Percentiles rank a stretch among this genome's conserved stretches.
These are phyloP conservation scores for Drosophila funebris DNA, from an alignment of 1,140 invertebrate genomes.

Conservation along the genomic window DNA sequence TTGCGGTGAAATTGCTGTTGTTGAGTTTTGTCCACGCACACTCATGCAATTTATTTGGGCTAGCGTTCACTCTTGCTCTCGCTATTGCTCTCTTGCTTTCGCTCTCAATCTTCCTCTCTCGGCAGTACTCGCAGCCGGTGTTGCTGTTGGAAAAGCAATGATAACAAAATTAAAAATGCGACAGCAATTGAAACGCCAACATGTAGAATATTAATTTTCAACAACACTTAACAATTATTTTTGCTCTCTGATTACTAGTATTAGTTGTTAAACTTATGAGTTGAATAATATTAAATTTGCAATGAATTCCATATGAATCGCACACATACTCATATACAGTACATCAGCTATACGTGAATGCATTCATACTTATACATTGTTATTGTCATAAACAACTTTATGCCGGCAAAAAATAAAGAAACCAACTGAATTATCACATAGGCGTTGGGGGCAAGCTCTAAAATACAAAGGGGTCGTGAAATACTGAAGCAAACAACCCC, in stretches of 20 bases:
- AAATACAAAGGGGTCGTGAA: background rate
- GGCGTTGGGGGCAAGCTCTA: background rate
- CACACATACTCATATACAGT: background rate
- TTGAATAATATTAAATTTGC: background rate
- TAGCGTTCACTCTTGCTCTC: slow-evolving; percentile 6
- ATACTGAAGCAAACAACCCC: slow-evolving; percentile 4
- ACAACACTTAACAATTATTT: background rate
- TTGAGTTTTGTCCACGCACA: slow-evolving; percentile 19
- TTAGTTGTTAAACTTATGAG: background rate
- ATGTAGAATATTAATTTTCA: background rate
- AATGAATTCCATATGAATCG: background rate
- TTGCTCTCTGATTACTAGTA: too few relatives aligned
- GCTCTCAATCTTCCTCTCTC: slow-evolving; percentile 4
- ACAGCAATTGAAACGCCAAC: slow-evolving; percentile 15
- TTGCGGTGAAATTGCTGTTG: slow-evolving; percentile 47
- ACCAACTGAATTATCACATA: slow-evolving; percentile 11
- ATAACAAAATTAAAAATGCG: slow-evolving; percentile 8
- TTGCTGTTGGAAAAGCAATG: slow-evolving; percentile 17
- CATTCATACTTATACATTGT: background rate
- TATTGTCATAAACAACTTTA: slow-evolving; percentile 34
- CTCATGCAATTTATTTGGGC: slow-evolving; percentile 21
- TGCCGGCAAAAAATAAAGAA: slow-evolving; percentile 31
- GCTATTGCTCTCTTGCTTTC: background rate
- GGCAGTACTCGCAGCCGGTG: slow-evolving; percentile 10
- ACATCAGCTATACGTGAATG: background rate